Evolutionary conservation across 2,888 invertebrate genomes (phyloP), one percentile per base, ranked within the genome.

Genomic region (Diaprepes abbreviatus): DNA sequence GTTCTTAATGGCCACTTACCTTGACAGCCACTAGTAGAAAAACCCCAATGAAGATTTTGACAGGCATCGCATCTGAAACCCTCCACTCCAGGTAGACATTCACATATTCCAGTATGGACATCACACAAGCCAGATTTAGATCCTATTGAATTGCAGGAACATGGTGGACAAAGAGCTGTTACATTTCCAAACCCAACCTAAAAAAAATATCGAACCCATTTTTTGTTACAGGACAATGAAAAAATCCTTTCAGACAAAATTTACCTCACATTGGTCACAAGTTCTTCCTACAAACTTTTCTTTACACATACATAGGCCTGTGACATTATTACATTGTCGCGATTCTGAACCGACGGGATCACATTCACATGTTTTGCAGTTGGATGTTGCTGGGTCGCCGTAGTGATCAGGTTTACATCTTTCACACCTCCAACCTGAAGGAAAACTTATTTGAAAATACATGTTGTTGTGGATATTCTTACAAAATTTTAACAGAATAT

Each of bases 361-460:
- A 84, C 98, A 98, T 66, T 89, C 88, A 83, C 98, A 96, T 12
- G 89, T 84, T 76, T 87, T 87, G 83, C 94, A 94, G 73, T 87
- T 87, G 36, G 88, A 87, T 21, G 86, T 83, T 10, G 85, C 79
- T 65, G 93, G 88, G 81, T 90, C 87, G 1, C 92, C 91, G 81
- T 88, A 92, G 79, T 89, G 89, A 62, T 88, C 87, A 59, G 88
- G 84, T 80, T 91, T 88, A 80, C 91, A 92, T 73, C 88, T 88
- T 76, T 92, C 91, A 78, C 92, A 92, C 67, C 88, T 87, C 82
- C 90, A 91, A 33, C 92, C 84, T 84, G 45, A 52, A 33, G 7
- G 9, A 33, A 33, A n/a, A n/a, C n/a, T n/a, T n/a, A n/a, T n/a
- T n/a, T n/a, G n/a, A n/a, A n/a, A n/a, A n/a, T n/a, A n/a, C n/a